phyloP scores from a whole-genome alignment of 2,797 vertebrate species.

The Melanotaenia pygmaea region DNA sequence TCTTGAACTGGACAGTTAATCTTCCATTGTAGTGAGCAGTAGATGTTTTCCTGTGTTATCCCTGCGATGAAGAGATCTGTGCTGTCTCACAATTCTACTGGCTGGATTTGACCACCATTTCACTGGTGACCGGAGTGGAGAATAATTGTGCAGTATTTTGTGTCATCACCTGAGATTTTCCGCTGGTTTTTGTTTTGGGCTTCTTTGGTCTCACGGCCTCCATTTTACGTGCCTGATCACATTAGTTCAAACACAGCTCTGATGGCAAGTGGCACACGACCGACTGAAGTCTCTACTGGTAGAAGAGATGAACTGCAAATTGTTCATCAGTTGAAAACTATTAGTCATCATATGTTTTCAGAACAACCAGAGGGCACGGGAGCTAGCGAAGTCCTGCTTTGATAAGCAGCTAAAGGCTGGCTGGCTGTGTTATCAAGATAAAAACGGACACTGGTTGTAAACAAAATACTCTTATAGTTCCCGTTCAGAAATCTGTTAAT shows the following conservation, averaged over 20 bases:
- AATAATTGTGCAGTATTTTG: background rate
- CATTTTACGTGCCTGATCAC: slow-evolving; percentile 71
- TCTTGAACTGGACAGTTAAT: background rate
- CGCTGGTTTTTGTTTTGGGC: slow-evolving; percentile 75
- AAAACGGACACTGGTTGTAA: slow-evolving; percentile 39
- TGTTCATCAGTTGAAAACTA: slow-evolving; percentile 5
- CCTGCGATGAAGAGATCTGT: background rate
- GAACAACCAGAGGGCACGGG: slow-evolving; percentile 11
- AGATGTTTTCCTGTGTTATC: background rate
- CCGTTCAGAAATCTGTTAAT: background rate
- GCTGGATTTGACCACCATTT: background rate
- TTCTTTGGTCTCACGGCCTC: slow-evolving; percentile 85
- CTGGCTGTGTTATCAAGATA: slow-evolving; percentile 57
- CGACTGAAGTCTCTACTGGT: slow-evolving; percentile 11
- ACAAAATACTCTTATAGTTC: slow-evolving; percentile 20
- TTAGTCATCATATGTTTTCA: slow-evolving; percentile 16
- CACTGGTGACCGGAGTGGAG: background rate
- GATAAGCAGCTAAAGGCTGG: slow-evolving; percentile 49
- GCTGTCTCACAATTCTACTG: background rate
- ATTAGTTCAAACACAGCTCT: slow-evolving; percentile 32
- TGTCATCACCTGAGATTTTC: slow-evolving; percentile 79
- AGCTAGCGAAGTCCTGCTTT: background rate
- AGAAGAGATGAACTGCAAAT: slow-evolving; percentile 18
- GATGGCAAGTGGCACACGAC: slow-evolving; percentile 33
- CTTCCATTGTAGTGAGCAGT: background rate